Evolutionary conservation across 2,888 invertebrate species (phyloP).

Genomic region (Pogonocherus hispidulus): DNA sequence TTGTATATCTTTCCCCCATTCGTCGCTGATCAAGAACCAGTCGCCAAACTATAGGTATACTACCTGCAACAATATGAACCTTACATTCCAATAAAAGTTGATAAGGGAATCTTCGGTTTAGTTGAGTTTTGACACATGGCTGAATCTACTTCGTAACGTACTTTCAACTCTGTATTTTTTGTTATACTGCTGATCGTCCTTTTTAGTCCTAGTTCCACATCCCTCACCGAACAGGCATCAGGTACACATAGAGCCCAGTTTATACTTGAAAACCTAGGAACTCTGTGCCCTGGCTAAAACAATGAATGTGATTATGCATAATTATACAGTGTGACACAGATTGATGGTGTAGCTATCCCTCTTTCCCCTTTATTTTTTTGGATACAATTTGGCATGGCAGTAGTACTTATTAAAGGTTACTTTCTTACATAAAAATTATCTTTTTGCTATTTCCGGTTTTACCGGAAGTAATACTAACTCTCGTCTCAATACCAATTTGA

Average conservation of each 20-base stretch:
- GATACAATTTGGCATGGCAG: too few species aligned
- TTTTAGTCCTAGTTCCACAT: constrained; percentile 73
- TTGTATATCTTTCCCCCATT: too few species aligned
- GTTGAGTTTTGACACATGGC: constrained; percentile 73
- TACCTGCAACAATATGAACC: neutral
- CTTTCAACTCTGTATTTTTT: constrained; percentile 71
- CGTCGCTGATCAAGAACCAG: neutral
- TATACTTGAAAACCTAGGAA: constrained; percentile 77
- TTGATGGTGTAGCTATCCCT: too few species aligned
- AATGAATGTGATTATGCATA: too few species aligned
- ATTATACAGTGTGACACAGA: too few species aligned
- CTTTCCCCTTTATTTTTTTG: too few species aligned
- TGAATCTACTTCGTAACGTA: constrained; percentile 73
- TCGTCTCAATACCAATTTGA: too few species aligned
- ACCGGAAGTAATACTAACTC: too few species aligned
- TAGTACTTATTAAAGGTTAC: too few species aligned
- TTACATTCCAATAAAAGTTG: constrained; percentile 60
- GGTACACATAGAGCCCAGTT: constrained; percentile 81
- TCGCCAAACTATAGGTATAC: too few species aligned
- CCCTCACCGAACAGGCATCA: constrained; percentile 72
- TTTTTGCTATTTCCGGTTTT: too few species aligned
- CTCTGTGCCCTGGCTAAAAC: constrained; percentile 78
- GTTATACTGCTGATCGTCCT: constrained; percentile 70
- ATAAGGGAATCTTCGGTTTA: constrained; percentile 47
- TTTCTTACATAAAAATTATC: too few species aligned